Evolutionary conservation across 2,888 invertebrate genomes (phyloP).

Genomic region (Petrophora chlorosata): DNA sequence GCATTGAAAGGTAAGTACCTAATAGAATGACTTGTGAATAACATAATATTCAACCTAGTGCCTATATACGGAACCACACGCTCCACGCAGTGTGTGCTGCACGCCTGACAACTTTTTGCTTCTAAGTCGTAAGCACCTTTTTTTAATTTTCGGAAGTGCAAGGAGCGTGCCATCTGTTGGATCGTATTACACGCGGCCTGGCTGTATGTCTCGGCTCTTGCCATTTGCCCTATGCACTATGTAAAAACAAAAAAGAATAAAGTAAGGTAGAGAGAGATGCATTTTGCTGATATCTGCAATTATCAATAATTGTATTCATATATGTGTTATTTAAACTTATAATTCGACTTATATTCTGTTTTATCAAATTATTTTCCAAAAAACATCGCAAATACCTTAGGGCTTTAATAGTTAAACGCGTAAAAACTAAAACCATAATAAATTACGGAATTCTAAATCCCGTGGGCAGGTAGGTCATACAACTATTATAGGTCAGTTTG

Average conservation of each 20-base stretch:
- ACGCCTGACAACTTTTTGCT: conserved; percentile 40
- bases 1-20: no score
- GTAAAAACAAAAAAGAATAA: conserved; percentile 5
- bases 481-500: conserved; percentile 4
- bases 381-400: no score
- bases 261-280: no score
- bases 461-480: conserved; percentile 5
- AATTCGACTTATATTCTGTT: no score
- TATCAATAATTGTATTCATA: no score
- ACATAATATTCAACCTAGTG: no score
- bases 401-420: no score
- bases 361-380: no score
- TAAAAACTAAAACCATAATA: no score
- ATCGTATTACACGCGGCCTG: conserved; percentile 54
- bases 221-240: conserved; percentile 17
- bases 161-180: conserved; percentile 74
- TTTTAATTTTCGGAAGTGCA: conserved; percentile 75
- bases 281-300: no score
- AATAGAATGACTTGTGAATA: no score
- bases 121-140: conserved; percentile 40
- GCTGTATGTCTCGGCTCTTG: conserved; percentile 35
- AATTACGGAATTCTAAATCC: neutral
- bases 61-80: conserved; percentile 24
- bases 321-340: no score
- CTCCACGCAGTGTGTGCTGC: conserved; percentile 7